Evolutionary conservation across 2,888 invertebrate species (phyloP).

Genomic region (Drosophila affinis): DNA sequence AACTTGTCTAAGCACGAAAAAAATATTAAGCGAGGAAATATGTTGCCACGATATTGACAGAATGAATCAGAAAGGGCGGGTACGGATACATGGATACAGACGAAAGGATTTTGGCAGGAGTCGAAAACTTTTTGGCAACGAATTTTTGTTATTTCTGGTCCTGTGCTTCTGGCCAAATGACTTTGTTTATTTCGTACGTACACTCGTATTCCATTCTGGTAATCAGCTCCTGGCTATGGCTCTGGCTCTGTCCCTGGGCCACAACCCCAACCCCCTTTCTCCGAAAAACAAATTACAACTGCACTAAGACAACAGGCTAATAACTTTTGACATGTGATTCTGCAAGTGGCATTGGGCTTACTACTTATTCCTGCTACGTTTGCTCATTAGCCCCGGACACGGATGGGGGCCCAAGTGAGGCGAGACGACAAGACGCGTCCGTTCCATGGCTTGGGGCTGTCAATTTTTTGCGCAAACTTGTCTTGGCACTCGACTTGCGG

Average conservation of each 20-base stretch:
- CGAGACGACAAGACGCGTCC: constrained; percentile 29
- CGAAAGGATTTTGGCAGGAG: constrained; percentile 69
- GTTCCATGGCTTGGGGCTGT: constrained; percentile 49
- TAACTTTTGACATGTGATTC: constrained; percentile 77
- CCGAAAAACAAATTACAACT: constrained; percentile 65
- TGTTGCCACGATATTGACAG: constrained; percentile 72
- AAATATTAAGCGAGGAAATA: constrained; percentile 71
- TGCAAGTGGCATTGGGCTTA: constrained; percentile 61
- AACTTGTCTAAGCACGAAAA: constrained; percentile 64
- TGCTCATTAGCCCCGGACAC: constrained; percentile 67
- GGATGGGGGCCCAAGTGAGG: neutral
- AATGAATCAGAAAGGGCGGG: constrained; percentile 33
- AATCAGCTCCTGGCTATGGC: constrained; percentile 69
- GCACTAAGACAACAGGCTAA: constrained; percentile 55
- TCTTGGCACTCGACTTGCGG: constrained; percentile 45
- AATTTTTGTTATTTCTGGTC: constrained; percentile 57
- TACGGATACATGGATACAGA: constrained; percentile 19
- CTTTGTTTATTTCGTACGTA: constrained; percentile 74
- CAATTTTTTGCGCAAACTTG: constrained; percentile 77
- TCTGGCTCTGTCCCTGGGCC: neutral
- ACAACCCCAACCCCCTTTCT: constrained; percentile 13
- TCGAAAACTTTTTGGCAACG: constrained; percentile 62
- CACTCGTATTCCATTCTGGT: constrained; percentile 49
- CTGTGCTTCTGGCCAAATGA: constrained; percentile 61
- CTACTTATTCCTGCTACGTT: constrained; percentile 33